Evolutionary conservation across 1,140 invertebrate species (phyloP).

Genomic region (Drosophila neocordata): DNA sequence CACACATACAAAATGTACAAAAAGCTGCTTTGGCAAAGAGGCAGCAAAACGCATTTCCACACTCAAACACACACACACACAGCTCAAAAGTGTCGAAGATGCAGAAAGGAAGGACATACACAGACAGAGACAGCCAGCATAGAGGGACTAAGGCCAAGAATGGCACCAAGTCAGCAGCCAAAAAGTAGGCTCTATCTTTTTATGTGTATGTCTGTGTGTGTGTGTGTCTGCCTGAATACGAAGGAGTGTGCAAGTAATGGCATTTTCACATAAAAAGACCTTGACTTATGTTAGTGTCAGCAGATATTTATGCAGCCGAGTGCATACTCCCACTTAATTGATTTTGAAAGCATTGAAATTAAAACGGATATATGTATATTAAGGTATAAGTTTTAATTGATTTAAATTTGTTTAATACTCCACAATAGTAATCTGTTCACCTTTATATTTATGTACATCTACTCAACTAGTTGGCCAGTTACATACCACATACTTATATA

Average conservation of each 20-base stretch:
- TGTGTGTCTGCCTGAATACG: not conserved
- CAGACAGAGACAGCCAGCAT: not conserved
- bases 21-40: conserved; percentile 14
- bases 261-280: conserved; percentile 13
- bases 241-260: conserved; percentile 5
- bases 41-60: conserved; percentile 16
- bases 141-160: not conserved
- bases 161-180: conserved; percentile 12
- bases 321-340: not conserved
- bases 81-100: conserved; percentile 16
- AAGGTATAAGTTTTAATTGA: not conserved
- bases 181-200: not conserved
- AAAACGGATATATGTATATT: not conserved
- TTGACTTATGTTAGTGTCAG: conserved; percentile 17
- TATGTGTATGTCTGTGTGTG: not conserved
- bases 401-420: not conserved
- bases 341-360: not conserved
- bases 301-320: conserved; percentile 13
- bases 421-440: not conserved
- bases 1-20: conserved; percentile 6
- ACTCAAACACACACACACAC: not conserved
- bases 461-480: not conserved
- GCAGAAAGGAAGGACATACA: conserved; percentile 17
- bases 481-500: not conserved
- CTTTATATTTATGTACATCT: too few species aligned